Evolutionary conservation across 2,797 vertebrate genomes (phyloP).

Genomic region (Emys orbicularis): DNA sequence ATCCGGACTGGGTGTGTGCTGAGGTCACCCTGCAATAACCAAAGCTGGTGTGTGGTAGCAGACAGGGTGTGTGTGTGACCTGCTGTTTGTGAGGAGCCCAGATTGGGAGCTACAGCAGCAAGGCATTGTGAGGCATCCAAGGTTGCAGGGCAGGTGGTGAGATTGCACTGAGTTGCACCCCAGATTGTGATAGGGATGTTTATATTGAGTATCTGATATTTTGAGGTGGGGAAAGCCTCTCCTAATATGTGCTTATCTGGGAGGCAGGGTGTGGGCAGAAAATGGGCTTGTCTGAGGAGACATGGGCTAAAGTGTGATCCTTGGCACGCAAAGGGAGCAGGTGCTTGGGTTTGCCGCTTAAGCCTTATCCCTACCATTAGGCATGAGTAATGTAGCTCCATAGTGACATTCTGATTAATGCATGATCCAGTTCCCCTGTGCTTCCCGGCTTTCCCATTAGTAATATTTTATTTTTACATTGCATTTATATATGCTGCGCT

Average conservation of each 20-base stretch:
- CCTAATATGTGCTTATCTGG: neutral
- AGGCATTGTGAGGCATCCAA: neutral
- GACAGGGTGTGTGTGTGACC: too few species aligned
- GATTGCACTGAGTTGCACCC: neutral
- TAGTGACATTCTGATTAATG: neutral
- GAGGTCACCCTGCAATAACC: neutral
- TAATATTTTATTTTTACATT: neutral
- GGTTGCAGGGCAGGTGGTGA: neutral
- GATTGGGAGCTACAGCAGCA: neutral
- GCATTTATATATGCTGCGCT: neutral
- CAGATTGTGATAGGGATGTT: neutral
- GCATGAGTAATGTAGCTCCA: neutral
- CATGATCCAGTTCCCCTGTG: neutral
- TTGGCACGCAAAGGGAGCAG: neutral
- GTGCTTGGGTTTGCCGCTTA: neutral
- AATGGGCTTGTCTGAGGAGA: neutral
- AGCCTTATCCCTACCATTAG: neutral
- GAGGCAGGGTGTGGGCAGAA: neutral
- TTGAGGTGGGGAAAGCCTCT: neutral
- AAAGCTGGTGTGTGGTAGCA: neutral
- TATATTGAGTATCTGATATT: neutral
- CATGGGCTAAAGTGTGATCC: neutral
- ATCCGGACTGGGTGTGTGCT: neutral
- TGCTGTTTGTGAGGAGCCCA: neutral
- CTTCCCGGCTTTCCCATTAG: neutral